These are phyloP conservation scores for Puffinus mauretanicus DNA, from an alignment of 2,113 vertebrate genomes.

Conservation along the genomic window DNA sequence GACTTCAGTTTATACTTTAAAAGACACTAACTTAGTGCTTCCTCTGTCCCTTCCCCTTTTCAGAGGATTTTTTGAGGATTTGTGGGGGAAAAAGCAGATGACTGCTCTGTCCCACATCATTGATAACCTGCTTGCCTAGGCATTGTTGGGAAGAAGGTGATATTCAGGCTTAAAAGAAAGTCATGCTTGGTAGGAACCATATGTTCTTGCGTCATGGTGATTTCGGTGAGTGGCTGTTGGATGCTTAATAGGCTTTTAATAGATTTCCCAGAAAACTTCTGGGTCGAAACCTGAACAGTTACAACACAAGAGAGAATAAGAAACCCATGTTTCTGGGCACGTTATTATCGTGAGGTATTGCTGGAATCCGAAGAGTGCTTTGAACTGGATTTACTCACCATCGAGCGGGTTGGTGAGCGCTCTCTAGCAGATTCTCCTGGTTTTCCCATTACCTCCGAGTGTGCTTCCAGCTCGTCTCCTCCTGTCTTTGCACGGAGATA, in stretches of 20 bases:
- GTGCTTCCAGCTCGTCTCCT: not conserved
- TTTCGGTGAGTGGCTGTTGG: not conserved
- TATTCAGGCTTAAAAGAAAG: not conserved
- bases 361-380: conserved; percentile 36
- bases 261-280: conserved; percentile 25
- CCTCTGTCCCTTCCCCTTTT: not conserved
- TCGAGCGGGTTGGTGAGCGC: not conserved
- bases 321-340: not conserved
- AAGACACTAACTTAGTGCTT: not conserved
- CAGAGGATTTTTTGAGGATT: not conserved
- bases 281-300: not conserved
- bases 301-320: not conserved
- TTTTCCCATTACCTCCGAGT: not conserved
- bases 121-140: not conserved
- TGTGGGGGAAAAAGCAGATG: not conserved
- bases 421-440: not conserved
- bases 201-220: not conserved
- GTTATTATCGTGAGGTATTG: not conserved
- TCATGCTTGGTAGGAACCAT: not conserved
- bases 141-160: not conserved
- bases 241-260: not conserved
- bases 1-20: not conserved
- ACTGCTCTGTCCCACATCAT: not conserved
- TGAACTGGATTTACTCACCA: not conserved
- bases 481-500: not conserved